These are phyloP conservation scores for Sebastes trivittatus DNA, from an alignment of 2,797 vertebrate species.

Conservation along the genomic window DNA sequence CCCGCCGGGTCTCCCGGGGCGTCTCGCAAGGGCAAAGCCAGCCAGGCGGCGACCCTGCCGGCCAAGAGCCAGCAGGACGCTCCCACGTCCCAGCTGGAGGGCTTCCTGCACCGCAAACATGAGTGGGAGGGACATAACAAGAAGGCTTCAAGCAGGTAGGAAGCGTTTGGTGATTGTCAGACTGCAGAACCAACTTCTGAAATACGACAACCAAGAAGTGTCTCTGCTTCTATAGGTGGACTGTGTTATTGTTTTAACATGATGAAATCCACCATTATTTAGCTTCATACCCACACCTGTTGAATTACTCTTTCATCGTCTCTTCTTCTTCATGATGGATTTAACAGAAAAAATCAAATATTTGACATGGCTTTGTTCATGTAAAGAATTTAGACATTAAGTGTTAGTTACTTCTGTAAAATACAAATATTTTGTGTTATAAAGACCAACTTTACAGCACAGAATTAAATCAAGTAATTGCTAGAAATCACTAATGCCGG, in stretches of 20 bases:
- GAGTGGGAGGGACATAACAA: conserved; percentile 96
- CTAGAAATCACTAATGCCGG: too few relatives aligned
- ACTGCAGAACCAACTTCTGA: not conserved
- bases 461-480: not conserved
- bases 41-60: conserved; percentile 91
- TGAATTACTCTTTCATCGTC: too few relatives aligned
- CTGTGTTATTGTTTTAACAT: not conserved
- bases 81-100: conserved; percentile 89
- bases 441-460: not conserved
- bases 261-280: not conserved
- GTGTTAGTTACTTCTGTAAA: not conserved
- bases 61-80: conserved; percentile 88
- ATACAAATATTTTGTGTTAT: not conserved
- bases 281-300: too few relatives aligned
- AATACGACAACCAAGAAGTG: not conserved
- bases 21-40: conserved; percentile 86
- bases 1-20: conserved; percentile 89
- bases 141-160: conserved; percentile 95
- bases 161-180: not conserved
- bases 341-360: not conserved
- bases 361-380: not conserved
- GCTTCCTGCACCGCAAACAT: conserved; percentile 92
- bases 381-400: not conserved
- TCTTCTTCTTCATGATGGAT: not conserved
- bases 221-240: not conserved